A percentile compares a stretch with the other conserved stretches of the same genome.
phyloP scores from a whole-genome alignment of 2,113 vertebrate species.

The Pelmatolapia mariae region DNA sequence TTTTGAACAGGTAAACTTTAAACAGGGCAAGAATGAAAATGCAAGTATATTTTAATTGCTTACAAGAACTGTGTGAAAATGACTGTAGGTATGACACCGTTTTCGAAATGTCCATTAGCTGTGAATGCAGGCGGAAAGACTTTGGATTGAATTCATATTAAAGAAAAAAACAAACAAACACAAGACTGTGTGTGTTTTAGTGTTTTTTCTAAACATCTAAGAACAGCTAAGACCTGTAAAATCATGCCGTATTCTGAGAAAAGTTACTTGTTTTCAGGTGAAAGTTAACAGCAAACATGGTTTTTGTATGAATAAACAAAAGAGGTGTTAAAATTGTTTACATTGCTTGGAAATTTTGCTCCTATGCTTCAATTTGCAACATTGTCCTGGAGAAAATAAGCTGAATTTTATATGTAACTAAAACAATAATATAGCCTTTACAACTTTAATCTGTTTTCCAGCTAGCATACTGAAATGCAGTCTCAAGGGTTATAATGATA shows the following conservation, averaged over 20 bases:
- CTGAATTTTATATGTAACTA: background rate
- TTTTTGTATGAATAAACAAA: background rate
- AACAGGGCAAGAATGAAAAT: rapidly evolving
- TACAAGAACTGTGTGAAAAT: background rate
- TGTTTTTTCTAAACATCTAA: background rate
- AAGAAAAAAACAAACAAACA: background rate
- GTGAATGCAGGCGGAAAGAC: background rate
- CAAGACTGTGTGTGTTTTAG: background rate
- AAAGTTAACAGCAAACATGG: background rate
- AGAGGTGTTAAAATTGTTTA: background rate
- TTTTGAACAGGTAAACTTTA: background rate
- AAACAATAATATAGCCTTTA: background rate
- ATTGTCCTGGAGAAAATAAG: background rate
- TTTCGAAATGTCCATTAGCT: background rate
- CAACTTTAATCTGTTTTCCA: background rate
- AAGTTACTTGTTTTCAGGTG: background rate
- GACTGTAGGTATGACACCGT: background rate
- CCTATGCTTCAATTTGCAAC: background rate
- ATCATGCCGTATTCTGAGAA: background rate
- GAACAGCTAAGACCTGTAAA: background rate
- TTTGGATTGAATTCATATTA: background rate
- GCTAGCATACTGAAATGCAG: background rate
- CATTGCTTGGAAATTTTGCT: background rate
- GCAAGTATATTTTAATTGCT: background rate
- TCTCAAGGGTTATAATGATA: background rate